A percentile compares a stretch with the other conserved stretches of the same genome.
Conservation (phyloP, 2,888 invertebrate species). For the Lamellibrachia satsuma region DNA sequence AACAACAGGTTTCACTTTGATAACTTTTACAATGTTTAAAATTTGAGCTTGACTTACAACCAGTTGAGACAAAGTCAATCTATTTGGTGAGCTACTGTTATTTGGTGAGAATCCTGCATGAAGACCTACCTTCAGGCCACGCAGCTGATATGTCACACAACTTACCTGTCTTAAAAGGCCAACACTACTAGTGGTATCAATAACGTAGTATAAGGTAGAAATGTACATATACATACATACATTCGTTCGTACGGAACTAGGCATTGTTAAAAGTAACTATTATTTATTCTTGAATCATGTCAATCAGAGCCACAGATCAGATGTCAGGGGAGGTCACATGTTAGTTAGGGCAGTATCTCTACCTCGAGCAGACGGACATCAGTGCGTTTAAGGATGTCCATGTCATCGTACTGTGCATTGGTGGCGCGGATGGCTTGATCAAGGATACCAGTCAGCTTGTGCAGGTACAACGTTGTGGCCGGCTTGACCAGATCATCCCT, state of each 20-base stretch:
- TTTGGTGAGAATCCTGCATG: not conserved
- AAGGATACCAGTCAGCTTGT: slow-evolving; percentile 76
- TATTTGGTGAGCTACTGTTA: not conserved
- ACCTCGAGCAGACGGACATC: slow-evolving; percentile 80
- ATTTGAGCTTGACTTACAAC: not conserved
- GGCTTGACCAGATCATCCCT: slow-evolving; percentile 89
- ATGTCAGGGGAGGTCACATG: not conserved
- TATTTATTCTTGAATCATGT: no score
- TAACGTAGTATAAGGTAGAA: no score
- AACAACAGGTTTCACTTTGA: slow-evolving; percentile 13
- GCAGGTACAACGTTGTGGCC: slow-evolving; percentile 84
- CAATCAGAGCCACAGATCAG: no score
- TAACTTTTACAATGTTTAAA: not conserved
- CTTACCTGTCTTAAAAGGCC: no score
- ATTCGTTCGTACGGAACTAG: no score
- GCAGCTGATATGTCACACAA: no score
- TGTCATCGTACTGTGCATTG: slow-evolving; percentile 92
- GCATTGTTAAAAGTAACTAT: no score
- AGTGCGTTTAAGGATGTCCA: slow-evolving; percentile 86
- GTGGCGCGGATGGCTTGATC: slow-evolving; percentile 77
- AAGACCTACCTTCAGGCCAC: no score
- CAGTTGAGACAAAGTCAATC: not conserved
- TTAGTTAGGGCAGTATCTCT: not conserved
- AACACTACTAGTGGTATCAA: no score
- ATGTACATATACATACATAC: no score